phyloP scores from a whole-genome alignment of 2,797 vertebrate genomes.

The Pangasius larnaudii region DNA sequence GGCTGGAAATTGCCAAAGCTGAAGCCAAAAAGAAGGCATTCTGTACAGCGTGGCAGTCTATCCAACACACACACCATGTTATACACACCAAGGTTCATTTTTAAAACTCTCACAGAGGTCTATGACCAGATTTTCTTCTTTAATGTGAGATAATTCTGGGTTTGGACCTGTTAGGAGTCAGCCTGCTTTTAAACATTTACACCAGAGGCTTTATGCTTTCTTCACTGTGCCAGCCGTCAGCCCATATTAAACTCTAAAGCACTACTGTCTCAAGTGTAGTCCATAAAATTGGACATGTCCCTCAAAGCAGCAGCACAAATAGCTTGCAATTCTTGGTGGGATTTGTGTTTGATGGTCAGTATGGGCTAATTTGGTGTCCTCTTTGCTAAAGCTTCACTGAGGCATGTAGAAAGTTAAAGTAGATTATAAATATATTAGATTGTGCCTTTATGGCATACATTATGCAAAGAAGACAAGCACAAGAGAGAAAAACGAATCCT shows the following conservation, averaged over 20 bases:
- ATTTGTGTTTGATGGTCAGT: constrained; percentile 45
- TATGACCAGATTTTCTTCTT: constrained; percentile 24
- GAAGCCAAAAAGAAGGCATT: constrained; percentile 40
- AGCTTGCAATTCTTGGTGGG: constrained; percentile 34
- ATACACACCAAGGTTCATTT: constrained; percentile 24
- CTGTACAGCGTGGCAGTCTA: constrained; percentile 26
- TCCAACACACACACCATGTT: background rate
- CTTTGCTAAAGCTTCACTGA: constrained; percentile 11
- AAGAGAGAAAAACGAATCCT: background rate
- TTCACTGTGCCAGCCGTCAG: constrained; percentile 17
- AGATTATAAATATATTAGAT: constrained; percentile 37
- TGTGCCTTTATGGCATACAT: constrained; percentile 40
- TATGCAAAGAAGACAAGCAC: constrained; percentile 12
- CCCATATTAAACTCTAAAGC: constrained; percentile 35
- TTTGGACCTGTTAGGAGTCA: constrained; percentile 41
- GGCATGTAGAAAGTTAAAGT: constrained; percentile 19
- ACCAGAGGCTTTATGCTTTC: constrained; percentile 40
- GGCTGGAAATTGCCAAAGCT: constrained; percentile 46
- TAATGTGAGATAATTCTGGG: constrained; percentile 38
- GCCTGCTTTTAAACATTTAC: constrained; percentile 46
- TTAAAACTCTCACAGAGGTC: background rate
- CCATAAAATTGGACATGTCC: constrained; percentile 22
- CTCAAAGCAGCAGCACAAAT: constrained; percentile 41
- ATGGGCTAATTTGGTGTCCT: constrained; percentile 37
- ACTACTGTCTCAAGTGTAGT: constrained; percentile 37